These are phyloP conservation scores for Spatulosminthurus flaviceps DNA, from an alignment of 2,888 invertebrate species.

Conservation along the genomic window DNA sequence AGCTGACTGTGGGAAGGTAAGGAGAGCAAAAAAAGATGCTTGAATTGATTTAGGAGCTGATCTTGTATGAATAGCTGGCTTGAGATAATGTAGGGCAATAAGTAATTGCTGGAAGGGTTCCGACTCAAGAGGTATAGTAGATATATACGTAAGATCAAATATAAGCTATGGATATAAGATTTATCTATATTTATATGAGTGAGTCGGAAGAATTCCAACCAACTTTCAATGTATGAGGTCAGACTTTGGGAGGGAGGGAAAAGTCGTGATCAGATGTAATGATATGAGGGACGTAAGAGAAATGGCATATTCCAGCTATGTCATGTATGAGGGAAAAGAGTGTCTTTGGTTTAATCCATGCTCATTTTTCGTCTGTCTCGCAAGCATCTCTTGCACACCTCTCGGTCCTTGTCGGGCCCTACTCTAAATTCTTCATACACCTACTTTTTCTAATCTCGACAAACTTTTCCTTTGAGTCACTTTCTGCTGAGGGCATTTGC, in stretches of 20 bases:
- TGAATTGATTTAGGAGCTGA: conserved; percentile 19
- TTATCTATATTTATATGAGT: too few species aligned
- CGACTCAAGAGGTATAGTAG: neutral
- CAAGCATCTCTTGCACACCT: conserved; percentile 31
- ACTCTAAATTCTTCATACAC: conserved; percentile 46
- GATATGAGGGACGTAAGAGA: conserved; percentile 36
- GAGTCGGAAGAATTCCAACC: neutral
- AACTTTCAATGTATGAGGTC: neutral
- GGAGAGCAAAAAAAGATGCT: neutral
- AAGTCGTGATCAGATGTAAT: conserved; percentile 46
- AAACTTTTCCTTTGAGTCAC: conserved; percentile 47
- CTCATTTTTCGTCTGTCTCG: conserved; percentile 45
- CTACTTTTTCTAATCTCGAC: conserved; percentile 47
- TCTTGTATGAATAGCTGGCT: conserved; percentile 18
- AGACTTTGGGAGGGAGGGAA: conserved; percentile 6
- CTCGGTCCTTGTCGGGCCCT: conserved; percentile 18
- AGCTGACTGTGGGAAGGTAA: neutral
- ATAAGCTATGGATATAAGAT: neutral
- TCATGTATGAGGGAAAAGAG: conserved; percentile 42
- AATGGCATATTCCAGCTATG: conserved; percentile 42
- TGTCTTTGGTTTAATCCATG: conserved; percentile 45
- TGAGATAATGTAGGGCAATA: conserved; percentile 31
- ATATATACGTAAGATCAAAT: neutral
- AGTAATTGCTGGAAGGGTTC: conserved; percentile 2
- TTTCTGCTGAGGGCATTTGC: conserved; percentile 39